Evolutionary conservation across 2,888 invertebrate genomes (phyloP).

Genomic region (Rutpela maculata): DNA sequence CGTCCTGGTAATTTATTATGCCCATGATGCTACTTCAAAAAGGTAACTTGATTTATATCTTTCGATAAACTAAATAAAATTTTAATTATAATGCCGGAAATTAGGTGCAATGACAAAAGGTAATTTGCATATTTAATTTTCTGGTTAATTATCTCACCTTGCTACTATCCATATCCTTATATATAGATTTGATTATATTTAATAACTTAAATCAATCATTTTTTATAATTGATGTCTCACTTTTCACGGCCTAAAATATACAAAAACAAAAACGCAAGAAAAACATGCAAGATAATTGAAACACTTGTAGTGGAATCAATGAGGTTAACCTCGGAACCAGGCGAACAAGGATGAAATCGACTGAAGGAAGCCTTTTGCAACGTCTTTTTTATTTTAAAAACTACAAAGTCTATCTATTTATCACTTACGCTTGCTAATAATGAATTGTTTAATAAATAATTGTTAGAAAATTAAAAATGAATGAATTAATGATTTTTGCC

Average conservation of each 20-base stretch:
- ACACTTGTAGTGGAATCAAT: too few species aligned
- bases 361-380: too few species aligned
- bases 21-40: constrained; percentile 42
- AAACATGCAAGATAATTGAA: too few species aligned
- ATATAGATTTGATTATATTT: neutral
- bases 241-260: neutral
- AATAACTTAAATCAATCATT: neutral
- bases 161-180: neutral
- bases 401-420: too few species aligned
- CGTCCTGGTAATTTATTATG: constrained; percentile 40
- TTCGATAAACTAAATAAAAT: constrained; percentile 39
- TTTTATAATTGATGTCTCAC: neutral
- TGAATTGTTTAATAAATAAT: too few species aligned
- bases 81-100: constrained; percentile 32
- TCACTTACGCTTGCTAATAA: too few species aligned
- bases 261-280: too few species aligned
- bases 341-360: too few species aligned
- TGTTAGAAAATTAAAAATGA: too few species aligned
- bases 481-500: too few species aligned
- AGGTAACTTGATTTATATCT: constrained; percentile 41
- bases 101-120: constrained; percentile 33
- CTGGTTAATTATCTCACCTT: constrained; percentile 26
- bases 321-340: too few species aligned
- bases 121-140: constrained; percentile 31
- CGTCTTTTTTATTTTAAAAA: too few species aligned